These are phyloP conservation scores for Onychostoma macrolepis DNA, from an alignment of 2,113 vertebrate species.

Conservation along the genomic window DNA sequence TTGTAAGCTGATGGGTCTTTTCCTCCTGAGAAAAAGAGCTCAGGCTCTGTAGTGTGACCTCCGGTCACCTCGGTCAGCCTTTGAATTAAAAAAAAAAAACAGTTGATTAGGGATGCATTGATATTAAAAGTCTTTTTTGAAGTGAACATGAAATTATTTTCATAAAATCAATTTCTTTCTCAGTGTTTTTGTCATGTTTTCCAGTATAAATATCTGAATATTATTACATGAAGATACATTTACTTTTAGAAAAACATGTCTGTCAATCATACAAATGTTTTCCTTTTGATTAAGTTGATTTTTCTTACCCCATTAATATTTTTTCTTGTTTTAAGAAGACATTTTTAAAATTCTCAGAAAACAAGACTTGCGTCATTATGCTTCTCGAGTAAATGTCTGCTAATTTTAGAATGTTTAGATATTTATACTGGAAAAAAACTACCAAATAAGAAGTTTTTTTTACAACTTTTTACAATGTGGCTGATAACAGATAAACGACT, in stretches of 20 bases:
- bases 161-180: not conserved
- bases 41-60: slow-evolving; percentile 71
- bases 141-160: not conserved
- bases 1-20: slow-evolving; percentile 75
- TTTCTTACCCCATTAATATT: too few species aligned
- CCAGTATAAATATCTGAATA: not conserved
- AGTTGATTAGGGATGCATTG: not conserved
- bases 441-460: too few species aligned
- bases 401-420: not conserved
- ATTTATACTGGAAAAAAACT: too few species aligned
- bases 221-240: not conserved
- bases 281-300: too few species aligned
- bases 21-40: slow-evolving; percentile 79
- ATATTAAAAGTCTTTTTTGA: not conserved
- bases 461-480: too few species aligned
- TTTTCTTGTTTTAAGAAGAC: too few species aligned
- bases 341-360: too few species aligned
- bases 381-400: not conserved
- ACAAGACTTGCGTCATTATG: not conserved
- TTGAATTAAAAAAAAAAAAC: not conserved
- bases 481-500: too few species aligned
- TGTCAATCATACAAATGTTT: too few species aligned
- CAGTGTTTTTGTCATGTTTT: not conserved
- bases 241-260: not conserved
- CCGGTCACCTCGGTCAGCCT: slow-evolving; percentile 76